Percentiles rank a stretch among this genome's conserved stretches.
phyloP scores from a whole-genome alignment of 2,797 vertebrate genomes.

The Peromyscus aztecus region DNA sequence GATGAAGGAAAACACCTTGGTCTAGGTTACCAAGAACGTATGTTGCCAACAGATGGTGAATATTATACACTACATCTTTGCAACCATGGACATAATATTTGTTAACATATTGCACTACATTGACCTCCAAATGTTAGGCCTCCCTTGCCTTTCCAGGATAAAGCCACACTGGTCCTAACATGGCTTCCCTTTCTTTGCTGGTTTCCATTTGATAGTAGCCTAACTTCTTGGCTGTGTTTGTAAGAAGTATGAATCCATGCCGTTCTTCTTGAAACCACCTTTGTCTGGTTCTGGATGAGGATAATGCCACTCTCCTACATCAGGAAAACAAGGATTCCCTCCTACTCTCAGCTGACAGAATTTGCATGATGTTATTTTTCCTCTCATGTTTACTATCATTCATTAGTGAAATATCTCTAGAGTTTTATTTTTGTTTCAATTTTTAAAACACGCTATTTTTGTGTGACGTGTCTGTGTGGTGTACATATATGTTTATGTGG shows the following conservation, averaged over 20 bases:
- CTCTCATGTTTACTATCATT: not conserved
- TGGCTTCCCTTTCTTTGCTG: not conserved
- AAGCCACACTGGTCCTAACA: not conserved
- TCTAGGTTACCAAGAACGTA: not conserved
- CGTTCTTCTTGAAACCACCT: not conserved
- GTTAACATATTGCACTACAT: not conserved
- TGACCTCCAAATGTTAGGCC: constrained; percentile 11
- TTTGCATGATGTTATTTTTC: not conserved
- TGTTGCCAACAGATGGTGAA: not conserved
- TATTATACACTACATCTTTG: constrained; percentile 27
- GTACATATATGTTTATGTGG: not conserved
- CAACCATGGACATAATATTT: not conserved
- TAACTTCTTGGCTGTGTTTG: not conserved
- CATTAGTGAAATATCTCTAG: not conserved
- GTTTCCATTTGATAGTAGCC: not conserved
- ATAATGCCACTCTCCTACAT: not conserved
- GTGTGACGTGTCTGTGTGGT: not conserved
- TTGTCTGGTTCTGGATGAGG: not conserved
- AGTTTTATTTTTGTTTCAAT: not conserved
- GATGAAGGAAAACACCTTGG: not conserved
- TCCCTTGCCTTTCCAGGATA: not conserved
- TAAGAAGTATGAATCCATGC: not conserved
- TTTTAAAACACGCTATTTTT: not conserved
- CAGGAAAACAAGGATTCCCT: not conserved
- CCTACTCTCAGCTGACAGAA: not conserved